A percentile compares a stretch with the other conserved stretches of the same genome.
Conservation (phyloP, 2,797 vertebrate genomes). For the Champsocephalus esox region DNA sequence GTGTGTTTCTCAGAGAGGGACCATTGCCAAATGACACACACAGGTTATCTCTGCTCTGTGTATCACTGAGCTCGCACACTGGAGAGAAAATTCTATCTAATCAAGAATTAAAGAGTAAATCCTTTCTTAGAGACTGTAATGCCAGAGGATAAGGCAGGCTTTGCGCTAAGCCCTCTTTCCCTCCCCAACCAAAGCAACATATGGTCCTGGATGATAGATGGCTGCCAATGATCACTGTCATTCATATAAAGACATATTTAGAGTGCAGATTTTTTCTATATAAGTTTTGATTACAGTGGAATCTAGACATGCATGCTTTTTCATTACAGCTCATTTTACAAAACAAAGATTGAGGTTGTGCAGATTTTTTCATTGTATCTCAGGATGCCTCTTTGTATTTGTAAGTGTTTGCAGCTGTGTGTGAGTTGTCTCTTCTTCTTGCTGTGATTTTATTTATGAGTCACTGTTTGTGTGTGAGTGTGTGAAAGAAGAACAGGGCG, state of each 20-base stretch:
- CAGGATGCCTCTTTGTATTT: slow-evolving; percentile 53
- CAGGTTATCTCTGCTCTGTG: slow-evolving; percentile 73
- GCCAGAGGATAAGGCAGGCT: slow-evolving; percentile 86
- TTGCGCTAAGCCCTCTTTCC: slow-evolving; percentile 82
- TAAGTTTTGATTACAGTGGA: slow-evolving; percentile 40
- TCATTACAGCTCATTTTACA: slow-evolving; percentile 37
- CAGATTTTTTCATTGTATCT: slow-evolving; percentile 10
- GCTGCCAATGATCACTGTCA: slow-evolving; percentile 73
- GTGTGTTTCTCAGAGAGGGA: slow-evolving; percentile 25
- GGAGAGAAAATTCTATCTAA: slow-evolving; percentile 86
- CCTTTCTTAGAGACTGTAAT: slow-evolving; percentile 88
- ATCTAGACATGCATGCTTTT: slow-evolving; percentile 2
- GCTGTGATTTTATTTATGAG: slow-evolving; percentile 62
- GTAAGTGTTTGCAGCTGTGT: slow-evolving; percentile 68
- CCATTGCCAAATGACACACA: slow-evolving; percentile 39
- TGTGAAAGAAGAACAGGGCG: slow-evolving; percentile 38
- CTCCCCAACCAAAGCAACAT: slow-evolving; percentile 82
- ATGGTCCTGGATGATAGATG: slow-evolving; percentile 82
- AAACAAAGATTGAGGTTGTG: slow-evolving; percentile 15
- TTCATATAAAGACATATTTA: slow-evolving; percentile 77
- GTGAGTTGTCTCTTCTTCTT: slow-evolving; percentile 36
- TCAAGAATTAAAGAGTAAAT: slow-evolving; percentile 89
- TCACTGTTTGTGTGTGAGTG: slow-evolving; percentile 63
- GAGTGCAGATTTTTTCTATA: slow-evolving; percentile 56
- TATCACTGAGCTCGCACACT: slow-evolving; percentile 72